Percentiles rank a stretch among this genome's conserved stretches.
phyloP scores from a whole-genome alignment of 2,888 invertebrate species.

The Ormyrus rosae region DNA sequence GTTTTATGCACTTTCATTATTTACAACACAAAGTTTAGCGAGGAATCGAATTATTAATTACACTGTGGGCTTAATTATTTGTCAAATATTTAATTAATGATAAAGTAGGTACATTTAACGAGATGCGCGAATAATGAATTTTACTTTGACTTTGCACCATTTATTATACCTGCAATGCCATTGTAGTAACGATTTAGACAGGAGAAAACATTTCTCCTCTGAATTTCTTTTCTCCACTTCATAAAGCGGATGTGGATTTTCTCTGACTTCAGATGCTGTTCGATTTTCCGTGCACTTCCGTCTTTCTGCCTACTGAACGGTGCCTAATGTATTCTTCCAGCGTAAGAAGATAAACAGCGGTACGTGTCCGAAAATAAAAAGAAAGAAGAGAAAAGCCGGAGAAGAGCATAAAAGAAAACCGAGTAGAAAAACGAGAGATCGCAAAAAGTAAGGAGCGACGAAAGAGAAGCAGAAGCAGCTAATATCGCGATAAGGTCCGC shows the following conservation, averaged over 20 bases:
- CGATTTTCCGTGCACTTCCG: conserved; percentile 26
- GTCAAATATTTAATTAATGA: no score
- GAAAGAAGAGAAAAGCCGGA: not conserved
- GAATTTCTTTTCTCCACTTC: conserved; percentile 5
- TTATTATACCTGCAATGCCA: no score
- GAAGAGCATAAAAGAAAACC: not conserved
- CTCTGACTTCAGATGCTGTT: conserved; percentile 1
- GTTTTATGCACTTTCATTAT: no score
- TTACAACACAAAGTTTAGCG: no score
- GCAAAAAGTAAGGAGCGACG: not conserved
- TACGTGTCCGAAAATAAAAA: no score
- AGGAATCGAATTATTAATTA: no score
- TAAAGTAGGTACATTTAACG: no score
- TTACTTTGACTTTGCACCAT: no score
- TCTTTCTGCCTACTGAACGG: conserved; percentile 10
- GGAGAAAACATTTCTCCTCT: not conserved
- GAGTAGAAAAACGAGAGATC: not conserved
- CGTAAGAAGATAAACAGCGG: conserved; percentile 22
- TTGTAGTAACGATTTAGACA: no score
- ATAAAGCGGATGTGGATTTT: not conserved
- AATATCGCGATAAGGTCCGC: not conserved
- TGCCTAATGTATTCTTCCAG: conserved; percentile 22
- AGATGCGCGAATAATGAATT: no score
- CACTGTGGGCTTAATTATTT: no score
- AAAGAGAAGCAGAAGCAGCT: not conserved